These are phyloP conservation scores for Rachycentron canadum DNA, from an alignment of 2,797 vertebrate species.

Conservation along the genomic window DNA sequence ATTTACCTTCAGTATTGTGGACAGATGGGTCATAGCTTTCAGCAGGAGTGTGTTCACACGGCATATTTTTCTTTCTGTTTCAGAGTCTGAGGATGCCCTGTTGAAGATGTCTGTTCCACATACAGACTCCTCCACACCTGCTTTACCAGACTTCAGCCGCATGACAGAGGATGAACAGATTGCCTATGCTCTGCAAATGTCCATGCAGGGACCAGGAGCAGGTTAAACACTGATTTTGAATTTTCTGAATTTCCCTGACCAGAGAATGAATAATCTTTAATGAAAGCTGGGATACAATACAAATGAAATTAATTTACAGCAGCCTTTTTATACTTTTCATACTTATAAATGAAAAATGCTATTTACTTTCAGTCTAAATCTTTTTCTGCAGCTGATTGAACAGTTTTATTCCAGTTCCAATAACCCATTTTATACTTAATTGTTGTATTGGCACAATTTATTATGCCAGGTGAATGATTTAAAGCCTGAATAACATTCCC, in stretches of 20 bases:
- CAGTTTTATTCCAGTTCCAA: background rate
- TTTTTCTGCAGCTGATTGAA: too few species aligned
- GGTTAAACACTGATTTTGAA: conserved; percentile 62
- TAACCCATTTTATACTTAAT: background rate
- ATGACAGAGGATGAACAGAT: conserved; percentile 99
- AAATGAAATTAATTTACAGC: background rate
- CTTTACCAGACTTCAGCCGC: conserved; percentile 94
- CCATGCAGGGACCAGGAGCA: conserved; percentile 86
- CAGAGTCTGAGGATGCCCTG: conserved; percentile 94
- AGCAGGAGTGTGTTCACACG: background rate
- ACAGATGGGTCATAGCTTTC: background rate
- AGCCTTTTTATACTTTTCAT: background rate
- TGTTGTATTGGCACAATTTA: background rate
- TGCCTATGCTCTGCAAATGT: conserved; percentile 98
- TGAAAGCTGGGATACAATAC: conserved; percentile 43
- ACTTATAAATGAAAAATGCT: background rate
- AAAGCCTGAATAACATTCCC: background rate
- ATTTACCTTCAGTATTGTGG: conserved; percentile 1
- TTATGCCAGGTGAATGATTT: background rate
- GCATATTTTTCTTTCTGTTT: conserved; percentile 30
- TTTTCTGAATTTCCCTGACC: background rate
- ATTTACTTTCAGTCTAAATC: background rate
- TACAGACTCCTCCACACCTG: conserved; percentile 85
- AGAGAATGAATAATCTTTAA: conserved; percentile 33
- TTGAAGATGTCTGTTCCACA: conserved; percentile 95